A percentile compares a stretch with the other conserved stretches of the same genome.
Conservation (phyloP, 2,888 invertebrate species). For the Watsonalla binaria region DNA sequence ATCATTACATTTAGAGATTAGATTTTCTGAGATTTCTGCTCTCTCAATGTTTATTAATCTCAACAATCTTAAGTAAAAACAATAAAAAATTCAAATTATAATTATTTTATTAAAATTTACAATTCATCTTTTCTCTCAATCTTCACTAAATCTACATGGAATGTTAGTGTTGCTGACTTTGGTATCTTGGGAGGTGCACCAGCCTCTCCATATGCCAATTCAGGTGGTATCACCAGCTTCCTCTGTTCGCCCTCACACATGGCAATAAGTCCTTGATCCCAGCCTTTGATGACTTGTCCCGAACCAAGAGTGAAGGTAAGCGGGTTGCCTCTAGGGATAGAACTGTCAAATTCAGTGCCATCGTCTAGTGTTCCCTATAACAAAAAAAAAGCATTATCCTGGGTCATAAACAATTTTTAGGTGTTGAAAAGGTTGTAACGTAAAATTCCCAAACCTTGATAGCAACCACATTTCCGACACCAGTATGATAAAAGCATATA, state of each 20-base stretch:
- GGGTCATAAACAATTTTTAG: too few species aligned
- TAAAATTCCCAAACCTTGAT: too few species aligned
- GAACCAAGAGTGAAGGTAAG: conserved; percentile 89
- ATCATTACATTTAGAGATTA: too few species aligned
- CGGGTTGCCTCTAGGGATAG: conserved; percentile 84
- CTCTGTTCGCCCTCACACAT: conserved; percentile 94
- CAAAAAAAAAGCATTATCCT: neutral
- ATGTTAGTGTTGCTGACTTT: conserved; percentile 86
- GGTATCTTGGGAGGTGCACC: conserved; percentile 93
- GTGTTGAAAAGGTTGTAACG: too few species aligned
- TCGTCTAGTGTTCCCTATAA: conserved; percentile 88
- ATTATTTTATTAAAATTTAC: conserved; percentile 30
- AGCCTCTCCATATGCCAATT: conserved; percentile 89
- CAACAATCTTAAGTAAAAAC: neutral
- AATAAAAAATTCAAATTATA: conserved; percentile 8
- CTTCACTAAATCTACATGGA: conserved; percentile 88
- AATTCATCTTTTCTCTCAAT: conserved; percentile 83
- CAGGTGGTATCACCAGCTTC: conserved; percentile 90
- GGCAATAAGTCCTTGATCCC: conserved; percentile 92
- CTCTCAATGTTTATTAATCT: too few species aligned
- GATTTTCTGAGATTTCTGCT: neutral
- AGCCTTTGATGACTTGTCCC: conserved; percentile 93
- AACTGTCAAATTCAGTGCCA: conserved; percentile 92
- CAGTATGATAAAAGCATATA: too few species aligned
- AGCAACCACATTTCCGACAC: too few species aligned